These are phyloP conservation scores for Pseudopodoces humilis DNA, from an alignment of 2,113 vertebrate genomes.

Conservation along the genomic window DNA sequence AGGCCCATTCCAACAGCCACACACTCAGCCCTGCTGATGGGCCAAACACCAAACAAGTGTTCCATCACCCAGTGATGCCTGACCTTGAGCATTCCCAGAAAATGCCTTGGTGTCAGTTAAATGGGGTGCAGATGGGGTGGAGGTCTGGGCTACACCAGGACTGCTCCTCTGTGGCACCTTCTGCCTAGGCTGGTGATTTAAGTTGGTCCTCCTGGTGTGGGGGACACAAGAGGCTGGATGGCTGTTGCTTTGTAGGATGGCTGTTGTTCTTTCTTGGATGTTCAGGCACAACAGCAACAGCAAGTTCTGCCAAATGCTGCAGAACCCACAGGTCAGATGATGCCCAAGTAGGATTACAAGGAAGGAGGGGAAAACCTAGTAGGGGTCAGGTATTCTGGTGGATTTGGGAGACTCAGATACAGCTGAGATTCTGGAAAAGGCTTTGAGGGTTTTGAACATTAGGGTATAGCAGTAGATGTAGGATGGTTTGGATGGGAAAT, in stretches of 20 bases:
- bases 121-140: background rate
- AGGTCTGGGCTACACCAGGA: background rate
- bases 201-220: background rate
- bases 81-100: background rate
- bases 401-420: background rate
- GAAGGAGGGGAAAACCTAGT: background rate
- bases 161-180: background rate
- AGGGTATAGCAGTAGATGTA: fast-evolving
- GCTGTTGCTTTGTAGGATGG: background rate
- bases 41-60: background rate
- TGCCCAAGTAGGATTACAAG: background rate
- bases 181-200: background rate
- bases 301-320: background rate
- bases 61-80: background rate
- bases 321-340: background rate
- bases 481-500: background rate
- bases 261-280: background rate
- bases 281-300: background rate
- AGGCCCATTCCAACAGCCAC: background rate
- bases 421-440: background rate
- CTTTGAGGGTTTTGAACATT: background rate
- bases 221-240: background rate
- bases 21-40: background rate
- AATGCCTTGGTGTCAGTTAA: background rate
- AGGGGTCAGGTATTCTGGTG: background rate